These are phyloP conservation scores for Hypomesus transpacificus DNA, from an alignment of 2,113 vertebrate species.

Conservation along the genomic window DNA sequence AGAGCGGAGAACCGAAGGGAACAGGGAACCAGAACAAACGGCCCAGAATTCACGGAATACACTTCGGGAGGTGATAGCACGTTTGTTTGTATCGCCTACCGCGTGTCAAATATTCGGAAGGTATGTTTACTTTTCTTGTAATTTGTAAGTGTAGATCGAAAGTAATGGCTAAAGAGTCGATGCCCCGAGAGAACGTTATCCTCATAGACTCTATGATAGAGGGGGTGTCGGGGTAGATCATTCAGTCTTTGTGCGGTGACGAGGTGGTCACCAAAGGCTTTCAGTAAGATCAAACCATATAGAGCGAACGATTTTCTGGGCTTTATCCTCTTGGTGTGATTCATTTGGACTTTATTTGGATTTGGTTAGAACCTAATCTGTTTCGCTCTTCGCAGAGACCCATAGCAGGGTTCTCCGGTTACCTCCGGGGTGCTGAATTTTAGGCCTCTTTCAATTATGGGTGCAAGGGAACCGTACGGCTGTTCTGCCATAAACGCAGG, in stretches of 20 bases:
- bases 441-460: slow-evolving; percentile 33
- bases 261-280: slow-evolving; percentile 33
- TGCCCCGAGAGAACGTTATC: slow-evolving; percentile 35
- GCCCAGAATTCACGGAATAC: slow-evolving; percentile 24
- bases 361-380: not conserved
- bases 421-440: slow-evolving; percentile 10
- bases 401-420: slow-evolving; percentile 21
- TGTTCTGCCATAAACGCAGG: not conserved
- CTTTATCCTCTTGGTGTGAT: not conserved
- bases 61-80: slow-evolving; percentile 39
- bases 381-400: not conserved
- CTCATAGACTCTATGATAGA: no score
- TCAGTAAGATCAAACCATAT: not conserved
- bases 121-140: slow-evolving; percentile 36
- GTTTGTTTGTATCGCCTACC: slow-evolving; percentile 22
- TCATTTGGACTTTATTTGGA: not conserved
- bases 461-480: slow-evolving; percentile 1
- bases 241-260: slow-evolving; percentile 61
- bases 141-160: slow-evolving; percentile 6
- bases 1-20: slow-evolving; percentile 23
- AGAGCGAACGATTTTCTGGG: not conserved
- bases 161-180: slow-evolving; percentile 21
- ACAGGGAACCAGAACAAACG: slow-evolving; percentile 15
- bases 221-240: slow-evolving; percentile 28
- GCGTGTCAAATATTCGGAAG: slow-evolving; percentile 41